Base-by-base conservation (phyloP, 2,797 vertebrate species). In the Mastacembelus armatus region DNA sequence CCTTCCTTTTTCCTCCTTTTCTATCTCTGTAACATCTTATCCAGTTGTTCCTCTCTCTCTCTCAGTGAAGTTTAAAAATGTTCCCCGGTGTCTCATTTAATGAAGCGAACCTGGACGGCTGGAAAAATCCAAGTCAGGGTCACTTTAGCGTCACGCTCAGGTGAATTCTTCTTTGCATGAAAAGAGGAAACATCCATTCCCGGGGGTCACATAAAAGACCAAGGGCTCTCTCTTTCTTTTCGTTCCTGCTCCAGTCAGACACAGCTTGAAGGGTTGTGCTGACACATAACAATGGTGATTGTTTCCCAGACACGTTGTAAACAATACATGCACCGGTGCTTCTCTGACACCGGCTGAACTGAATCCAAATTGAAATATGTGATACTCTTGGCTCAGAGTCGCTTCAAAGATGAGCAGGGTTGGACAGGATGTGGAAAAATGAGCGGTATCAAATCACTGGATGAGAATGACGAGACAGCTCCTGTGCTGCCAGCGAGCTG, bases 141-240 rank as follows among this genome's bases (percentile, higher is more conserved):
- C 56, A 63, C 66, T 79, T 74, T 36, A 60, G 65, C 33, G 38
- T 81, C 79, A 83, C 22, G 57, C 76, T 88, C 77, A 87, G 87
- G 86, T 88, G 74, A 76, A 82, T 64, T 61, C 69, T 33, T 82
- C 60, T 56, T 45, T 64, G 73, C 62, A 51, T 63, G 76, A 74
- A 38, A 56, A 62, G 68, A 71, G 69, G 80, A 90, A 85, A 69
- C 83, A 78, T 89, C 80, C 38, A 58, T 24, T 82, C 83, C 82
- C 78, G 4, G 18, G 56, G 62, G 76, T 56, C 47, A 30, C 60
- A 66, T 78, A 68, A 85, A 82, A 50, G 44, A 50, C 40, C 56
- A 10, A 15, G 16, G 51, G 30, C 39, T 36, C 38, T 66, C 52
- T 49, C 33, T 76, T 26, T 75, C 51, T 71, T 48, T 84, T 85